Evolutionary conservation across 2,888 invertebrate genomes (phyloP).

Genomic region (Leptinotarsa tumamoca): DNA sequence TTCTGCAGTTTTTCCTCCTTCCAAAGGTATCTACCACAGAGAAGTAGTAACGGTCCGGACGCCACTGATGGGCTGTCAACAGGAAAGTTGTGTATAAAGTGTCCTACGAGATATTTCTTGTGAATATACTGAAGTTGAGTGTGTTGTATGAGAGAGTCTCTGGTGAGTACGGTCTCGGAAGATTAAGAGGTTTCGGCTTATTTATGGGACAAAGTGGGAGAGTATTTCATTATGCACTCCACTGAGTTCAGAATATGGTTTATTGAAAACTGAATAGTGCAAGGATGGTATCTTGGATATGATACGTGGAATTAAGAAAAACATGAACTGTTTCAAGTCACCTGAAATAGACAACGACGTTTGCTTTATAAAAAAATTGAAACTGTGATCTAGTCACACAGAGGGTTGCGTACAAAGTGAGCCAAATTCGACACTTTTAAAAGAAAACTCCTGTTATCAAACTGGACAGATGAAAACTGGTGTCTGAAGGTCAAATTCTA

Average conservation of each 20-base stretch:
- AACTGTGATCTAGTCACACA: too few species aligned
- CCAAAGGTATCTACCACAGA: constrained; percentile 68
- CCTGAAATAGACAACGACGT: too few species aligned
- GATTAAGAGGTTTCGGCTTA: constrained; percentile 15
- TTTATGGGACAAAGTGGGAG: background rate
- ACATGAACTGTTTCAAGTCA: too few species aligned
- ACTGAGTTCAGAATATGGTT: background rate
- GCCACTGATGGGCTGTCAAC: constrained; percentile 76
- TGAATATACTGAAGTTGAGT: constrained; percentile 23
- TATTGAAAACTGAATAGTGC: background rate
- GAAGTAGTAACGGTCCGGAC: constrained; percentile 80
- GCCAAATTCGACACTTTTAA: too few species aligned
- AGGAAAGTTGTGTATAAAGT: constrained; percentile 78
- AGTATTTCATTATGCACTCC: background rate
- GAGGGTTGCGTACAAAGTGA: too few species aligned
- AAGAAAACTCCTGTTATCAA: too few species aligned
- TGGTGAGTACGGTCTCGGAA: constrained; percentile 11
- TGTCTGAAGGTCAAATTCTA: too few species aligned
- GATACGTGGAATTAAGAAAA: too few species aligned
- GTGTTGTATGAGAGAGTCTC: constrained; percentile 13
- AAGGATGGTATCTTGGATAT: too few species aligned
- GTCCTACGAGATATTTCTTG: constrained; percentile 19
- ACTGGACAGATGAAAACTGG: too few species aligned
- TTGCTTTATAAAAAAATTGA: too few species aligned
- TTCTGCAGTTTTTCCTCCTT: constrained; percentile 62